phyloP scores from a whole-genome alignment of 2,113 vertebrate species.

The Grammomys dolichurus region DNA sequence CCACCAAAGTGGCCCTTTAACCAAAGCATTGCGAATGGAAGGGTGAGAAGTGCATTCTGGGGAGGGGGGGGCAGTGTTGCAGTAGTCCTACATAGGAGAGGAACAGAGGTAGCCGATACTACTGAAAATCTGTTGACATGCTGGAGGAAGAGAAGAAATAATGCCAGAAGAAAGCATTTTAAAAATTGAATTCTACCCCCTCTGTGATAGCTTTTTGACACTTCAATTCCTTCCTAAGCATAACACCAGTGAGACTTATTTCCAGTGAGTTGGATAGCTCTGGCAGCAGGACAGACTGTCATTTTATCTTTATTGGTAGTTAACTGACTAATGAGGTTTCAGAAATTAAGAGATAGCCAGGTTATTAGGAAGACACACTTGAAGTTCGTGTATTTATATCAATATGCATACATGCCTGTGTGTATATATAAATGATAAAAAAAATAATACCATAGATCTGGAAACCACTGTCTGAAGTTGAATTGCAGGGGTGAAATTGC shows the following conservation, averaged over 20 bases:
- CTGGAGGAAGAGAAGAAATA: neutral
- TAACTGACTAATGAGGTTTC: neutral
- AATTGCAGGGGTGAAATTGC: neutral
- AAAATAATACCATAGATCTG: neutral
- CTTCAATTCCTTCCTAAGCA: neutral
- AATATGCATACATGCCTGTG: too few relatives aligned
- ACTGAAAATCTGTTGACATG: constrained; percentile 14
- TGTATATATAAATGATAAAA: too few relatives aligned
- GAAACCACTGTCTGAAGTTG: neutral
- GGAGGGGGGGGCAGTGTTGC: neutral
- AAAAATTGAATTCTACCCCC: neutral
- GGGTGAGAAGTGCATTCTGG: neutral
- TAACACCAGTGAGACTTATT: neutral
- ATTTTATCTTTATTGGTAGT: neutral
- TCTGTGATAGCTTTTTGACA: neutral
- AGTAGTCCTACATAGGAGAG: neutral
- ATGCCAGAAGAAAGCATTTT: neutral
- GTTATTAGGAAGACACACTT: neutral
- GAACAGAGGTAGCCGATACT: neutral
- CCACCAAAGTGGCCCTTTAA: neutral
- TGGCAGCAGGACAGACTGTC: neutral
- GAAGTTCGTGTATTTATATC: neutral
- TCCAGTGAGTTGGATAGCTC: neutral
- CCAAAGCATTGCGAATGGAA: neutral
- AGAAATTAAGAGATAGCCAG: neutral